Evolutionary conservation across 2,113 vertebrate species (phyloP).

Genomic region (Lampris incognitus): DNA sequence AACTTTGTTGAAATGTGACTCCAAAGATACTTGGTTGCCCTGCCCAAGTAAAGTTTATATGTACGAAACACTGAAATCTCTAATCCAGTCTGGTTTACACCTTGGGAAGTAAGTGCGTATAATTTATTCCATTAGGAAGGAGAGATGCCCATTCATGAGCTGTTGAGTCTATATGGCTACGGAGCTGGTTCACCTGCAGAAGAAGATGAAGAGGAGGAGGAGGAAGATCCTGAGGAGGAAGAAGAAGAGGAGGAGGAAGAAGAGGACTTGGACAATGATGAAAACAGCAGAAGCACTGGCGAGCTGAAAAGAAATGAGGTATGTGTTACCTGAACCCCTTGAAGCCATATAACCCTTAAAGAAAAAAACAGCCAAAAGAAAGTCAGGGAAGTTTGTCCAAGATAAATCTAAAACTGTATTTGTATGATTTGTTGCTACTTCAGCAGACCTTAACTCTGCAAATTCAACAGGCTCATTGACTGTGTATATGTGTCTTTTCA

Average conservation of each 20-base stretch:
- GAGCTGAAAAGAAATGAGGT: constrained; percentile 82
- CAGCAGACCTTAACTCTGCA: no score
- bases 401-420: neutral
- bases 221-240: constrained; percentile 90
- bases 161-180: constrained; percentile 95
- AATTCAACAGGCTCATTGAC: no score
- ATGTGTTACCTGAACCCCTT: neutral
- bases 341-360: neutral
- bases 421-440: neutral
- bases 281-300: constrained; percentile 91
- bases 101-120: neutral
- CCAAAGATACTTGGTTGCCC: no score
- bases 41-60: no score
- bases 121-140: constrained; percentile 85
- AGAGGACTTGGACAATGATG: constrained; percentile 89
- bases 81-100: neutral
- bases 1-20: no score
- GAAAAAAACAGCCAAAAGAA: no score
- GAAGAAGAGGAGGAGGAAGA: constrained; percentile 90
- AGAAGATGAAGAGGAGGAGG: constrained; percentile 82
- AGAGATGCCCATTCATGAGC: constrained; percentile 97
- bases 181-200: constrained; percentile 88
- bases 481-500: constrained; percentile 46
- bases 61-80: no score
- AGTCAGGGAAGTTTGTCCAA: neutral